These are phyloP conservation scores for Poeciliopsis presidionis DNA, from an alignment of 2,797 vertebrate species.

Conservation along the genomic window DNA sequence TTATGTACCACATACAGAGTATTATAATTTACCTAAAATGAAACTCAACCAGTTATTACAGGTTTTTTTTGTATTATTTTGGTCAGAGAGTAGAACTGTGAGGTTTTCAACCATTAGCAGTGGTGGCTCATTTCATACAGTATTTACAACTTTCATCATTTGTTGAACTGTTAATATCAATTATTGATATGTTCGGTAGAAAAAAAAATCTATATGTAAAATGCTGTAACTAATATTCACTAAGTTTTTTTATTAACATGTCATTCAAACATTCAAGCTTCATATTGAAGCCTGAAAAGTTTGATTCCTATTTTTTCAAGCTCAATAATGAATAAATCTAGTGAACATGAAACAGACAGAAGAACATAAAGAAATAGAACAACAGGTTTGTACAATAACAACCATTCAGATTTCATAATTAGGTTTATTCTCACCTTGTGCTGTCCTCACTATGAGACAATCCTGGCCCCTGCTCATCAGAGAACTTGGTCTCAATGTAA, in stretches of 20 bases:
- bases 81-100: not conserved
- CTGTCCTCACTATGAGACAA: not conserved
- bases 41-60: not conserved
- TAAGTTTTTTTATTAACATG: not conserved
- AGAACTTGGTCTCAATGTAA: not conserved
- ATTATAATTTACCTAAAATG: not conserved
- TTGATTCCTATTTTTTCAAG: not conserved
- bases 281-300: not conserved
- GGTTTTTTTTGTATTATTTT: not conserved
- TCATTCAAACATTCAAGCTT: not conserved
- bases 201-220: not conserved
- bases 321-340: not conserved
- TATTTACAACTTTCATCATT: not conserved
- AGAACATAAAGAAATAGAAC: not conserved
- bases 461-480: not conserved
- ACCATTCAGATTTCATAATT: not conserved
- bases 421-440: constrained; percentile 1
- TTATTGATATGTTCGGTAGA: not conserved
- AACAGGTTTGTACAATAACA: not conserved
- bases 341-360: not conserved
- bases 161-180: too few species aligned
- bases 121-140: not conserved
- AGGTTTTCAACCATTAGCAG: not conserved
- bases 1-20: not conserved
- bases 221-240: not conserved